Conservation (phyloP, 2,797 vertebrate species). For the Rhinophrynus dorsalis region DNA sequence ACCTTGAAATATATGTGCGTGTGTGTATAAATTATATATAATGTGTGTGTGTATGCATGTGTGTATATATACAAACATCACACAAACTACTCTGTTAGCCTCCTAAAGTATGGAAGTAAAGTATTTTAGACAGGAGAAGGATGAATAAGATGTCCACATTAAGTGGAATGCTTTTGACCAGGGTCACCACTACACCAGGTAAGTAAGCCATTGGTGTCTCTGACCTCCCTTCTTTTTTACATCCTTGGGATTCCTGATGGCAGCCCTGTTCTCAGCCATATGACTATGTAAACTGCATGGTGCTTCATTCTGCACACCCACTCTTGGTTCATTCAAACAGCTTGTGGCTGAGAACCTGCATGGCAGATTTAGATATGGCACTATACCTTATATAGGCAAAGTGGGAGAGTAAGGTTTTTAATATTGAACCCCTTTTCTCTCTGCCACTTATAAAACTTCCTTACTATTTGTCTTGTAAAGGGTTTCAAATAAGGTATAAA, state of each 20-base stretch:
- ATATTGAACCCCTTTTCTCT: neutral
- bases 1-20: no score
- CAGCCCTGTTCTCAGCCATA: neutral
- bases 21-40: no score
- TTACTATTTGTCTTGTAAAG: neutral
- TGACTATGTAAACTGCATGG: constrained; percentile 71
- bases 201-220: no score
- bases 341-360: constrained; percentile 72
- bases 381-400: constrained; percentile 29
- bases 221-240: no score
- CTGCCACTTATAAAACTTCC: constrained; percentile 17
- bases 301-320: constrained; percentile 71
- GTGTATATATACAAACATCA: neutral
- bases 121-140: neutral
- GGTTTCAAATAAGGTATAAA: neutral
- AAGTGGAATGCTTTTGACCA: neutral
- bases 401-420: constrained; percentile 14
- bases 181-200: no score
- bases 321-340: constrained; percentile 67
- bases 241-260: neutral
- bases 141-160: neutral
- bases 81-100: neutral
- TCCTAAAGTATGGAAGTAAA: neutral
- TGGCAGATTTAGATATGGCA: constrained; percentile 72
- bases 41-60: neutral